A percentile compares a stretch with the other conserved stretches of the same genome.
Conservation (phyloP, 2,888 invertebrate genomes). For the Andrena minutula region DNA sequence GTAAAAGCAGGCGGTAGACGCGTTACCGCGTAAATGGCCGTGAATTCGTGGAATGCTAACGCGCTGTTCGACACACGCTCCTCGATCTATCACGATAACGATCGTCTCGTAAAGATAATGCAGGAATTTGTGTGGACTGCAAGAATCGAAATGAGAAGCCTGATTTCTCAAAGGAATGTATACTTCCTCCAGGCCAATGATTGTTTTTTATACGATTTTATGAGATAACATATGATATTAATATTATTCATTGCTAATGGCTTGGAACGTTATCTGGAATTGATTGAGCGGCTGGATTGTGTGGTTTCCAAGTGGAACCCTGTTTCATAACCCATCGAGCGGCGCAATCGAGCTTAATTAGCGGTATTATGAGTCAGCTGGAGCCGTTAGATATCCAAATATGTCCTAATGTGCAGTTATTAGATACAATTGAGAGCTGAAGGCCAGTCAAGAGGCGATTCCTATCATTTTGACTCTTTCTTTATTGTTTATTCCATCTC, state of each 20-base stretch:
- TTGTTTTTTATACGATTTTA: neutral
- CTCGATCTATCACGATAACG: conserved; percentile 46
- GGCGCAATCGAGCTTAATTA: conserved; percentile 43
- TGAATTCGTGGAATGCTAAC: conserved; percentile 39
- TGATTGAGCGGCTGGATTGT: neutral
- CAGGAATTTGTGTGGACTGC: conserved; percentile 14
- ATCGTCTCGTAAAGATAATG: conserved; percentile 54
- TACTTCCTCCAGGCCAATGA: neutral
- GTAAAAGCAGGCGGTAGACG: conserved; percentile 13
- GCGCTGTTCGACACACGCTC: conserved; percentile 33
- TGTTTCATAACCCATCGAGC: conserved; percentile 38
- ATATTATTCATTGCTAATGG: neutral
- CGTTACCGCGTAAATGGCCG: conserved; percentile 48
- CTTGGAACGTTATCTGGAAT: conserved; percentile 11
- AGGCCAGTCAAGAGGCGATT: too few relatives aligned
- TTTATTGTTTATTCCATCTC: too few relatives aligned
- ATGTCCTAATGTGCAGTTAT: conserved; percentile 24
- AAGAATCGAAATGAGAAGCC: neutral
- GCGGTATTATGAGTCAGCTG: conserved; percentile 47
- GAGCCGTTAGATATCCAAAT: conserved; percentile 36
- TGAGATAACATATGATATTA: neutral
- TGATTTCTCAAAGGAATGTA: neutral
- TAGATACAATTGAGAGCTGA: neutral
- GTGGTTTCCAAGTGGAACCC: conserved; percentile 8
- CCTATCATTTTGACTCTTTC: too few relatives aligned